Evolutionary conservation across 2,113 vertebrate species (phyloP), one percentile per base, ranked within the genome.

Genomic region (Cinclus mexicanus): DNA sequence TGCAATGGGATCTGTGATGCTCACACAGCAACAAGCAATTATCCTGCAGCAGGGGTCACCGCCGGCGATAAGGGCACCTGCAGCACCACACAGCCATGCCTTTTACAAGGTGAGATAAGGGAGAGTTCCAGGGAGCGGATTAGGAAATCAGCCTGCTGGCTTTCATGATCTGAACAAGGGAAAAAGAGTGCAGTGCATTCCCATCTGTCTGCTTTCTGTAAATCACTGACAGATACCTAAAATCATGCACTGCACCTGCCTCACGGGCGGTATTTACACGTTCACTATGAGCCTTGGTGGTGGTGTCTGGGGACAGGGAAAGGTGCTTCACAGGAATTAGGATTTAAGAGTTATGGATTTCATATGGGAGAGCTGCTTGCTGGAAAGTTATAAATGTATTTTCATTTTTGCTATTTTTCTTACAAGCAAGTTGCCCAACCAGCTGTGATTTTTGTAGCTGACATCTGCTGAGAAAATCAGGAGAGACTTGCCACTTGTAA

Each of bases 201-300:
- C 49, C 16, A 18, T 17, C 37, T 65, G 14, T 24, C 37, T 90
- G 50, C 31, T 37, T 47, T 61, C 41, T 46, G 0, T 8, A 33
- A n/a, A 21, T 39, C 1, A 0, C 7, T 16, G 24, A 19, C 4
- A 41, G 29, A 21, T 7, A 15, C 25, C 17, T 31, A 55, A 49
- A 41, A n/a, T 22, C 0, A 0, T 7, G 44, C 6, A 0, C 23
- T 3, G 7, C 12, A 21, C 22, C 22, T 31, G 12, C 25, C 3
- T 17, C 29, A 17, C 1, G 2, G 28, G 6, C 1, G 1, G 20
- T 3, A 5, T 37, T 39, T 7, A 8, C 16, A n/a, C 12, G 0
- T 6, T 7, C 14, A 5, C 59, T 28, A 0, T 2, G 1, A 42
- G 33, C 20, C 7, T 14, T 29, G 10, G 2, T 13, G 22, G 11